Evolutionary conservation across 2,113 vertebrate species (phyloP).

Genomic region (Oreocharis arfaki): DNA sequence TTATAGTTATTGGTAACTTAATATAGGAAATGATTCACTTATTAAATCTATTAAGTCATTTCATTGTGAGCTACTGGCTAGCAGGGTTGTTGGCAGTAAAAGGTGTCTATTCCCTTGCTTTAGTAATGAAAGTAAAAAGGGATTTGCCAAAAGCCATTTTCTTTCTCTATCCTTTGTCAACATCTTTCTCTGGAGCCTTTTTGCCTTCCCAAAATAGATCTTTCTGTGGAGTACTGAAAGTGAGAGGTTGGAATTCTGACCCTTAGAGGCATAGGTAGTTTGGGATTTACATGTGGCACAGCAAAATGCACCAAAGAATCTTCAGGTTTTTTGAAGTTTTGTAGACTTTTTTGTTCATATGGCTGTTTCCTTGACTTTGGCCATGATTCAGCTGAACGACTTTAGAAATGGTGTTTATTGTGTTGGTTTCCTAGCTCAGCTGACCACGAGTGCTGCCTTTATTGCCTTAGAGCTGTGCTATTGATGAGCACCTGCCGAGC

Average conservation of each 20-base stretch:
- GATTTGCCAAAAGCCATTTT: neutral
- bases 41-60: constrained; percentile 33
- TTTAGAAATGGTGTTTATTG: neutral
- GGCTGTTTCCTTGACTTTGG: neutral
- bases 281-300: accelerated
- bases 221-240: neutral
- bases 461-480: too few relatives aligned
- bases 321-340: neutral
- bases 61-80: neutral
- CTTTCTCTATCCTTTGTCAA: neutral
- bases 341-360: accelerated
- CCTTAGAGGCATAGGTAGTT: neutral
- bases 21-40: constrained; percentile 24
- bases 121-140: neutral
- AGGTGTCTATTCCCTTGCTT: neutral
- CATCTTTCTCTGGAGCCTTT: neutral
- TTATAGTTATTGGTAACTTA: constrained; percentile 21
- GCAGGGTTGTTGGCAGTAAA: neutral
- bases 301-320: neutral
- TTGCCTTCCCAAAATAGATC: neutral
- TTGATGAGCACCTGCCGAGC: neutral
- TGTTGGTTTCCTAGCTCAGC: neutral
- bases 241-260: neutral
- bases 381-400: neutral
- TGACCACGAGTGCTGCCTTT: neutral